Conservation (phyloP, 2,888 invertebrate genomes). For the Dioctria rufipes region DNA sequence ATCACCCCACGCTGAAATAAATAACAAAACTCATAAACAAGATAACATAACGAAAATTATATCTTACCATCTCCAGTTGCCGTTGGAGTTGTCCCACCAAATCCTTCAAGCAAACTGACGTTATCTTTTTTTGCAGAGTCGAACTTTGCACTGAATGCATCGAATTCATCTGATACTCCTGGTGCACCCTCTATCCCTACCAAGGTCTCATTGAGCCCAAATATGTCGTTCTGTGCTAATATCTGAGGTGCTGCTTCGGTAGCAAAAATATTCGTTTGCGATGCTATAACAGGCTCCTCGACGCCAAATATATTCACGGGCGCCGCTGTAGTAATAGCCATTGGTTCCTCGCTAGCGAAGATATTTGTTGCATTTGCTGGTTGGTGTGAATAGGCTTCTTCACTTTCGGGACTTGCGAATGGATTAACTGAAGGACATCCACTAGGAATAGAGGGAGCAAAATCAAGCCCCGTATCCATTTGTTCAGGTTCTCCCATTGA, state of each 20-base stretch:
- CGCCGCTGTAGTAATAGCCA: not conserved
- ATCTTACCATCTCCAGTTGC: slow-evolving; percentile 67
- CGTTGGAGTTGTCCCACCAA: slow-evolving; percentile 67
- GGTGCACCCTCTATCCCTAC: not conserved
- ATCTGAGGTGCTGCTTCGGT: slow-evolving; percentile 67
- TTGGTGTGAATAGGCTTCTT: slow-evolving; percentile 60
- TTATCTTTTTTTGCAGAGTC: slow-evolving; percentile 75
- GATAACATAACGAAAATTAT: slow-evolving; percentile 36
- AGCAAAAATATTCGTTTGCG: slow-evolving; percentile 7
- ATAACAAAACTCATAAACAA: not conserved
- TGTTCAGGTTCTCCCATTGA: slow-evolving; percentile 65
- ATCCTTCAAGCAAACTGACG: slow-evolving; percentile 68
- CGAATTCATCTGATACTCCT: slow-evolving; percentile 79
- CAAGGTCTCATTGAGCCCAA: slow-evolving; percentile 63
- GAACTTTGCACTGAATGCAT: slow-evolving; percentile 92
- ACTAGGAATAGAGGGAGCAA: slow-evolving; percentile 64
- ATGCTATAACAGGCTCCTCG: slow-evolving; percentile 58
- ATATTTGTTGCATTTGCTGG: slow-evolving; percentile 62
- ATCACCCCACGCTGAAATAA: slow-evolving; percentile 69
- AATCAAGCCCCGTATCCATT: slow-evolving; percentile 70
- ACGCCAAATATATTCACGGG: slow-evolving; percentile 60
- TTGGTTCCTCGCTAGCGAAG: slow-evolving; percentile 63
- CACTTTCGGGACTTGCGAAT: slow-evolving; percentile 71
- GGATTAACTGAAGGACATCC: slow-evolving; percentile 72
- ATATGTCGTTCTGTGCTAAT: slow-evolving; percentile 60